Evolutionary conservation across 2,113 vertebrate species (phyloP).

Genomic region (Orthonyx spaldingii): DNA sequence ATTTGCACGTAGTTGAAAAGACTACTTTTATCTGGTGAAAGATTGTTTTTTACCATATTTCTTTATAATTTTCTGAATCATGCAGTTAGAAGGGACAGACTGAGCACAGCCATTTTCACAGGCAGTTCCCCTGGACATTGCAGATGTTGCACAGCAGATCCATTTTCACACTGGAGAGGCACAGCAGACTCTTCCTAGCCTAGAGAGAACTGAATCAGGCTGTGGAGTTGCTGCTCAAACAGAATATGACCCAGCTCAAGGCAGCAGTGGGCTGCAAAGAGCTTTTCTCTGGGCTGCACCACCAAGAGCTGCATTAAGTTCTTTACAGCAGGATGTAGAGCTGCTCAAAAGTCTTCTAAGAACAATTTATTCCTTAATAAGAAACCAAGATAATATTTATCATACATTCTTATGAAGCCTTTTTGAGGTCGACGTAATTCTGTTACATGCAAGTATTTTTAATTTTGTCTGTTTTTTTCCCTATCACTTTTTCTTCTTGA

Average conservation of each 20-base stretch:
- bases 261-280: not conserved
- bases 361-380: not conserved
- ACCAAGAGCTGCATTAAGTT: not conserved
- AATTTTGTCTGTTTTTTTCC: not conserved
- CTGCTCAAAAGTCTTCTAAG: not conserved
- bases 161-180: not conserved
- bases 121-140: not conserved
- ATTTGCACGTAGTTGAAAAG: not conserved
- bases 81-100: not conserved
- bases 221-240: not conserved
- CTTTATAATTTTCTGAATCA: not conserved
- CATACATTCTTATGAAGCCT: not conserved
- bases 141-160: fast-evolving
- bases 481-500: not conserved
- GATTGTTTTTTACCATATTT: fast-evolving
- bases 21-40: not conserved
- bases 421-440: not conserved
- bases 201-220: not conserved
- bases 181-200: not conserved
- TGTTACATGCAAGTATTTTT: fast-evolving
- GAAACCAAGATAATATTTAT: not conserved
- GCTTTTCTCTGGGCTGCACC: not conserved
- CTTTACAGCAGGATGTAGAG: not conserved
- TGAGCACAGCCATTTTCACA: not conserved
- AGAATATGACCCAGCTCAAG: not conserved